These are phyloP conservation scores for Pammene fasciana DNA, from an alignment of 2,888 invertebrate species.

Conservation along the genomic window DNA sequence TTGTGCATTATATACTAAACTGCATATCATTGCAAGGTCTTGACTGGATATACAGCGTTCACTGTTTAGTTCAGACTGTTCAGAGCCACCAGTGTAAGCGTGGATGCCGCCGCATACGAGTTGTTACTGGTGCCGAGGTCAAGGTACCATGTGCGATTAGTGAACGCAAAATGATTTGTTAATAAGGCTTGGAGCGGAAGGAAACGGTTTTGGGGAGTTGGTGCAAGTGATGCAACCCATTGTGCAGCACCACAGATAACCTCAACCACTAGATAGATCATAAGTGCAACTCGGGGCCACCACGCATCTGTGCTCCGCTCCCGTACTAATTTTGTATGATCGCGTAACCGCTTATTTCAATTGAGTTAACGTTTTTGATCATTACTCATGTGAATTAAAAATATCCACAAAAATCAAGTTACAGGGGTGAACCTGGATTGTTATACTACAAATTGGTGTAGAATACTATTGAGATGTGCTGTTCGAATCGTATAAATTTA, in stretches of 20 bases:
- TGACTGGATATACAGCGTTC: slow-evolving; percentile 40
- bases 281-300: too few species aligned
- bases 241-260: slow-evolving; percentile 61
- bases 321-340: too few species aligned
- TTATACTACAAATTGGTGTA: too few species aligned
- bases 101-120: not conserved
- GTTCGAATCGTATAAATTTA: too few species aligned
- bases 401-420: too few species aligned
- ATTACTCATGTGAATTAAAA: too few species aligned
- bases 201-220: slow-evolving; percentile 57
- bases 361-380: too few species aligned
- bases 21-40: slow-evolving; percentile 64
- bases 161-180: not conserved
- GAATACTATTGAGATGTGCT: too few species aligned
- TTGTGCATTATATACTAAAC: slow-evolving; percentile 72
- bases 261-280: too few species aligned
- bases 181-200: slow-evolving; percentile 13
- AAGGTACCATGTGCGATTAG: not conserved
- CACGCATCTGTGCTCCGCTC: too few species aligned
- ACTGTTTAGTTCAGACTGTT: not conserved
- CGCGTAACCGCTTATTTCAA: too few species aligned
- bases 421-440: too few species aligned
- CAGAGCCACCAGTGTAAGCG: not conserved
- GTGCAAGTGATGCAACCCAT: slow-evolving; percentile 68
- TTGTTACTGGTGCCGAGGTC: slow-evolving; percentile 42